A percentile compares a stretch with the other conserved stretches of the same genome.
These are phyloP conservation scores for Laticauda laticaudata DNA, from an alignment of 2,113 vertebrate species.

Conservation along the genomic window DNA sequence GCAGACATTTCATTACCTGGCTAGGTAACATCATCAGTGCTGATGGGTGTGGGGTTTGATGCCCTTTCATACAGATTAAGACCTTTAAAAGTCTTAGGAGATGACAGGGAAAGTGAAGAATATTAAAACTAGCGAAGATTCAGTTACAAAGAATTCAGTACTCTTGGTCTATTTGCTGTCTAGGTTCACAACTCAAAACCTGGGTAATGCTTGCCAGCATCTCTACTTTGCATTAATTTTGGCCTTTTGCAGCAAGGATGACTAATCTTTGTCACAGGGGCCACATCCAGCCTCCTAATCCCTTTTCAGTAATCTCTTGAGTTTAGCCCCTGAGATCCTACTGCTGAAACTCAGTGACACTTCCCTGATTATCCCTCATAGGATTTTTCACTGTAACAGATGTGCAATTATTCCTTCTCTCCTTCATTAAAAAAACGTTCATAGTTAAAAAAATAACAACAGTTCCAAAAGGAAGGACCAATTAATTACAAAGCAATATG, in stretches of 20 bases:
- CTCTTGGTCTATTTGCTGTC: not conserved
- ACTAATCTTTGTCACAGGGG: not conserved
- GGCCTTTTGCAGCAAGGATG: not conserved
- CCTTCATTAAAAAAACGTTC: not conserved
- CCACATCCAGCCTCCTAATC: not conserved
- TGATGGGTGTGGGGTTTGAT: not conserved
- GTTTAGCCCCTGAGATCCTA: not conserved
- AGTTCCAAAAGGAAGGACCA: not conserved
- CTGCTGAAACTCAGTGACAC: not conserved
- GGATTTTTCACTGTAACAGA: not conserved
- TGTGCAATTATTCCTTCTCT: not conserved
- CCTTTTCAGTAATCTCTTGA: not conserved
- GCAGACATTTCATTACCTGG: not conserved
- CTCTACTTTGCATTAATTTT: not conserved
- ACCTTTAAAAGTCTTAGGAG: not conserved
- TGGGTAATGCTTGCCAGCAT: not conserved
- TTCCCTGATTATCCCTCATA: not conserved
- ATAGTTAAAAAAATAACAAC: not conserved
- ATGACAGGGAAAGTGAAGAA: constrained; percentile 19
- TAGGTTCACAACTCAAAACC: not conserved
- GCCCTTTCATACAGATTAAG: not conserved
- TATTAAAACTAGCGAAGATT: not conserved
- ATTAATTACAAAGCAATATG: not conserved
- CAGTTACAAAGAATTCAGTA: not conserved
- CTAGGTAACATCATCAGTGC: not conserved